Evolutionary conservation across 2,888 invertebrate species (phyloP).

Genomic region (Sabellastarte sp.): DNA sequence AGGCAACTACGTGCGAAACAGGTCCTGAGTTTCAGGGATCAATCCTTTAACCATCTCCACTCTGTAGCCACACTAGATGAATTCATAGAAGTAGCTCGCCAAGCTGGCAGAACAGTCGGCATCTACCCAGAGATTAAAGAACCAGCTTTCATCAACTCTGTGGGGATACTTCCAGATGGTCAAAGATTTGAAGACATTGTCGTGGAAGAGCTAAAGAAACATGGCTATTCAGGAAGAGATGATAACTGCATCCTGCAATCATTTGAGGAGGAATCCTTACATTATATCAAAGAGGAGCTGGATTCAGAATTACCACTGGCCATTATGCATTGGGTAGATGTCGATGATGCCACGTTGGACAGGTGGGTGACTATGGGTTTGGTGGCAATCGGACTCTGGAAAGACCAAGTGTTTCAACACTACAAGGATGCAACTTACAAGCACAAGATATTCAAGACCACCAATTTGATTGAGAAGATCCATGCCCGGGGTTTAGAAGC

Average conservation of each 20-base stretch:
- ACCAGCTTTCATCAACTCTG: constrained; percentile 21
- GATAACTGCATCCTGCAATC: constrained; percentile 28
- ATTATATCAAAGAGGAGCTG: background rate
- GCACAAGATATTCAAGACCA: background rate
- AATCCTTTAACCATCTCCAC: constrained; percentile 16
- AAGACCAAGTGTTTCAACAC: background rate
- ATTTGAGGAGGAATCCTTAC: constrained; percentile 11
- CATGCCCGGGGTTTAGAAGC: background rate
- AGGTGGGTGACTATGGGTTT: constrained; percentile 2
- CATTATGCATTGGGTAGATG: background rate
- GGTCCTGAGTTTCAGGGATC: constrained; percentile 17
- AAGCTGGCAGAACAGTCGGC: constrained; percentile 20
- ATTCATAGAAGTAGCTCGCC: constrained; percentile 16
- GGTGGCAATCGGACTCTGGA: background rate
- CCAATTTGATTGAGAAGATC: background rate
- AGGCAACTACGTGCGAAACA: constrained; percentile 20
- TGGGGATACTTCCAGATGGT: constrained; percentile 11
- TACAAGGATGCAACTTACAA: background rate
- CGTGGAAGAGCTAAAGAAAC: background rate
- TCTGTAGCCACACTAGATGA: constrained; percentile 27
- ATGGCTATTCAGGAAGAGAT: constrained; percentile 9
- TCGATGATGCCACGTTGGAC: background rate
- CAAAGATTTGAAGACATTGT: background rate
- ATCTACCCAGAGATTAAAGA: constrained; percentile 30
- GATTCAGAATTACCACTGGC: background rate